Conservation (phyloP, 2,113 vertebrate genomes). For the Syrrhaptes paradoxus region DNA sequence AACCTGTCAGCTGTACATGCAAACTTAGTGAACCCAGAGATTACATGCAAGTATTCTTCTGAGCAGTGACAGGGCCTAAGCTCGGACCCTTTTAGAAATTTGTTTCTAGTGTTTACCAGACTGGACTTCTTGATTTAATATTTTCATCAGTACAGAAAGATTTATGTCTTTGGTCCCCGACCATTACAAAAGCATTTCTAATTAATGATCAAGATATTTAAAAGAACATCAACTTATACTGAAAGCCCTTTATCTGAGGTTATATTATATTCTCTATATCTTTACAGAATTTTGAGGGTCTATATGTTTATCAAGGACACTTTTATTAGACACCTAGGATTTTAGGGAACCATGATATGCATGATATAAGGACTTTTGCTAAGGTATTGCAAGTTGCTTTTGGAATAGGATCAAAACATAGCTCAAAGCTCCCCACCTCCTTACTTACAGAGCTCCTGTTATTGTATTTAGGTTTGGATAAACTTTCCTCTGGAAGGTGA, state of each 20-base stretch:
- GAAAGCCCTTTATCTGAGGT: conserved; percentile 52
- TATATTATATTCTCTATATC: conserved; percentile 10
- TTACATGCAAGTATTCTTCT: not conserved
- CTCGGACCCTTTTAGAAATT: not conserved
- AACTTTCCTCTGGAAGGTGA: conserved; percentile 84
- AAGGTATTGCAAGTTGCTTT: conserved; percentile 82
- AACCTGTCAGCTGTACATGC: not conserved
- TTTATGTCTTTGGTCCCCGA: not conserved
- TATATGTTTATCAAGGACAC: conserved; percentile 72
- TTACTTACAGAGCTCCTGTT: conserved; percentile 80
- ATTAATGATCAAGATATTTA: conserved; percentile 14
- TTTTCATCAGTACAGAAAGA: conserved; percentile 14
- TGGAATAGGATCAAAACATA: conserved; percentile 86
- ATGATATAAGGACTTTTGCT: conserved; percentile 75
- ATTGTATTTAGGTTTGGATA: conserved; percentile 88
- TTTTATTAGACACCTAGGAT: conserved; percentile 79
- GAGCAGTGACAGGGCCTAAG: not conserved
- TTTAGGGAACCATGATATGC: conserved; percentile 68
- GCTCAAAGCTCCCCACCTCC: conserved; percentile 73
- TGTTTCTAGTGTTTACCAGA: not conserved
- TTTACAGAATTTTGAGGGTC: conserved; percentile 51
- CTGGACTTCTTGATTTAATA: not conserved
- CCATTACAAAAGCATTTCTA: conserved; percentile 27
- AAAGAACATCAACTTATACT: not conserved
- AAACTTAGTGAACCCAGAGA: not conserved